Percentiles rank a stretch among this genome's conserved stretches.
These are phyloP conservation scores for Hippopotamus amphibius DNA, from an alignment of 2,113 vertebrate genomes.

Conservation along the genomic window DNA sequence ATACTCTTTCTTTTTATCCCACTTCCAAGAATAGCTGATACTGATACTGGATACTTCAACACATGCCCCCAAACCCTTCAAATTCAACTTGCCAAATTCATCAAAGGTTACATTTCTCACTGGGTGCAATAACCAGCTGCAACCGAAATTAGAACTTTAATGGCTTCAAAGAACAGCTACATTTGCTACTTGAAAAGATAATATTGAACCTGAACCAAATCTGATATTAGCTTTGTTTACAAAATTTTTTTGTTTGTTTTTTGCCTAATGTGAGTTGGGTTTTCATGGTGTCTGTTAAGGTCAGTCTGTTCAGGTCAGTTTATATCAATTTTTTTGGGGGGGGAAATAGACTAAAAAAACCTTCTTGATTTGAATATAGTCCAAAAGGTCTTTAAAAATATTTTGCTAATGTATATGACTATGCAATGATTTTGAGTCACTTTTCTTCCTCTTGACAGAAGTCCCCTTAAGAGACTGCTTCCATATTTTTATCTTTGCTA, in stretches of 20 bases:
- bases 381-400: not conserved
- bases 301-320: not conserved
- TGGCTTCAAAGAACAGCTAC: not conserved
- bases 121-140: not conserved
- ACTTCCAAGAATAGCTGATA: not conserved
- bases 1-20: not conserved
- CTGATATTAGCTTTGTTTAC: not conserved
- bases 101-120: slow-evolving; percentile 40
- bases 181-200: slow-evolving; percentile 43
- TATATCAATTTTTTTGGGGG: not conserved
- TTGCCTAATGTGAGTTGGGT: not conserved
- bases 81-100: slow-evolving; percentile 38
- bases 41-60: not conserved
- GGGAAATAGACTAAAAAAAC: not conserved
- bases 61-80: slow-evolving; percentile 32
- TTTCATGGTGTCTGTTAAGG: not conserved
- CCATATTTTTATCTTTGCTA: not conserved
- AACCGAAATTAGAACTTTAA: slow-evolving; percentile 46
- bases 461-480: not conserved
- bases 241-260: not conserved
- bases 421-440: not conserved
- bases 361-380: not conserved
- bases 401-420: not conserved
- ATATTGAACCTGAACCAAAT: not conserved
- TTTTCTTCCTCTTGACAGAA: not conserved